A percentile compares a stretch with the other conserved stretches of the same genome.
phyloP scores from a whole-genome alignment of 2,888 invertebrate species.

The Epsilonema sp. region DNA sequence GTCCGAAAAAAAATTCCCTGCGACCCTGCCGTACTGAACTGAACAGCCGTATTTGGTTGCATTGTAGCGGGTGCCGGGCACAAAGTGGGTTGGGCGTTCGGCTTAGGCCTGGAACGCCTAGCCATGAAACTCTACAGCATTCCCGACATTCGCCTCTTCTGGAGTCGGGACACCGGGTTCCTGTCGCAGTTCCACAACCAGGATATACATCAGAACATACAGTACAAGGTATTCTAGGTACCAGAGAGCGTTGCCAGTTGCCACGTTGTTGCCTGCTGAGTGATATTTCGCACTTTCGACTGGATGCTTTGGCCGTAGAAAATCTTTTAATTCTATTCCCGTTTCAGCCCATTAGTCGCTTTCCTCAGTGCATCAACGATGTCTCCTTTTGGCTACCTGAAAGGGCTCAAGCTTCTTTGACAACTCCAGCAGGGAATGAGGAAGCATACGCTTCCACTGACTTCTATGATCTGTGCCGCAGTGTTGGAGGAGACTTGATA shows the following conservation, averaged over 20 bases:
- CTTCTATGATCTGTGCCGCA: constrained; percentile 65
- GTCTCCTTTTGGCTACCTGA: constrained; percentile 84
- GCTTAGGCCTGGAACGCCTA: constrained; percentile 76
- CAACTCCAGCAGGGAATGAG: constrained; percentile 3
- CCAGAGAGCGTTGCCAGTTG: too few relatives aligned
- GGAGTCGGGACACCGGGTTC: constrained; percentile 82
- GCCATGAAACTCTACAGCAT: constrained; percentile 89
- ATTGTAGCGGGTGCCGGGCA: constrained; percentile 47
- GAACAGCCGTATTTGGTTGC: too few relatives aligned
- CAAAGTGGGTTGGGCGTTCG: constrained; percentile 90
- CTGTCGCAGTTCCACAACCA: constrained; percentile 62
- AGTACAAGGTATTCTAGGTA: constrained; percentile 49
- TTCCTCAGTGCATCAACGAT: constrained; percentile 70
- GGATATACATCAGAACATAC: constrained; percentile 45
- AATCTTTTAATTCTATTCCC: constrained; percentile 4
- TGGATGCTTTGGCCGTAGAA: too few relatives aligned
- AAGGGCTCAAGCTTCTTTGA: not conserved
- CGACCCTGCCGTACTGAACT: too few relatives aligned
- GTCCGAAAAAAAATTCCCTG: too few relatives aligned
- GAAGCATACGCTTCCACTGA: constrained; percentile 28
- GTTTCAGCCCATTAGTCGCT: constrained; percentile 51
- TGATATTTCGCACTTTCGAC: too few relatives aligned
- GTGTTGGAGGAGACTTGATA: constrained; percentile 68
- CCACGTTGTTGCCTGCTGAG: too few relatives aligned
- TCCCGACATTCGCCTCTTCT: constrained; percentile 87